Percentiles rank a stretch among this genome's conserved stretches.
phyloP scores from a whole-genome alignment of 2,113 vertebrate species.

The Podarcis muralis region DNA sequence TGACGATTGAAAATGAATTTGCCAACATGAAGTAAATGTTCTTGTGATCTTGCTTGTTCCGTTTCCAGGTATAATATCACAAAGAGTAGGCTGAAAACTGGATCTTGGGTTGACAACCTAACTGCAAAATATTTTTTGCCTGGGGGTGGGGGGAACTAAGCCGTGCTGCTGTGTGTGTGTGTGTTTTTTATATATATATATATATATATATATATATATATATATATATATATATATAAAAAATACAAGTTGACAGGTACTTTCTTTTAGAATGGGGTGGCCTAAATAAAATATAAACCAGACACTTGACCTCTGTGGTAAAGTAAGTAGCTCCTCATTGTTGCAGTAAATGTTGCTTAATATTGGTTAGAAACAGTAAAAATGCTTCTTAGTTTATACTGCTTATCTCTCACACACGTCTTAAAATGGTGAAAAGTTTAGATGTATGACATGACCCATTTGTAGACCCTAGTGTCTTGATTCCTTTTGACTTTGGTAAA shows the following conservation, averaged over 20 bases:
- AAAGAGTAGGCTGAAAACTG: not conserved
- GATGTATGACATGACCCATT: not conserved
- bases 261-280: not conserved
- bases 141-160: not conserved
- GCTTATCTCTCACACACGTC: too few relatives aligned
- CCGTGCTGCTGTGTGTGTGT: not conserved
- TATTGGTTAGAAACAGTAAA: not conserved
- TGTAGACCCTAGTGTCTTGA: not conserved
- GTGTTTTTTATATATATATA: not conserved
- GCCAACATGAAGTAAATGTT: not conserved
- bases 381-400: not conserved
- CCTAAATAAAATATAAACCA: slow-evolving; percentile 5
- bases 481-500: not conserved
- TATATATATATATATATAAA: not conserved
- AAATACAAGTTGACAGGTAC: not conserved
- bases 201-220: too few relatives aligned
- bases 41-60: not conserved
- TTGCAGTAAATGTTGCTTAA: too few relatives aligned
- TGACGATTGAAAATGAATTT: not conserved
- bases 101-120: not conserved
- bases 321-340: not conserved
- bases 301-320: not conserved
- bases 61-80: not conserved
- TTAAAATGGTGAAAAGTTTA: not conserved
- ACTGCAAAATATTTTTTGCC: not conserved